Conservation (phyloP, 2,888 invertebrate species). For the Altica lythri region DNA sequence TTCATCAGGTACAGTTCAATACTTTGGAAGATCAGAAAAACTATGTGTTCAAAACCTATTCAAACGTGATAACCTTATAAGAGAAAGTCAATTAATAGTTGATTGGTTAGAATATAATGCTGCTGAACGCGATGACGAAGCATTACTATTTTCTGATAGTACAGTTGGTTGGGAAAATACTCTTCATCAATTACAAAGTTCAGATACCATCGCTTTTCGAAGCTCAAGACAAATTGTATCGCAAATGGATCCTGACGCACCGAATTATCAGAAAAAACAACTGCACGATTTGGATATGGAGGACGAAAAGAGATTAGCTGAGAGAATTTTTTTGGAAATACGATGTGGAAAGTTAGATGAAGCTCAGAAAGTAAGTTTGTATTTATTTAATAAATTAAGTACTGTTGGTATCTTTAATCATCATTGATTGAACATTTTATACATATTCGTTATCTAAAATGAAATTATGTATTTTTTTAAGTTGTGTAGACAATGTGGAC, state of each 20-base stretch:
- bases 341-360: slow-evolving; percentile 85
- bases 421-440: no score
- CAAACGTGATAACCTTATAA: slow-evolving; percentile 60
- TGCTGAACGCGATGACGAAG: slow-evolving; percentile 59
- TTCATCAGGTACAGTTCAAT: slow-evolving; percentile 41
- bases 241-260: slow-evolving; percentile 86
- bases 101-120: slow-evolving; percentile 92
- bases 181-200: slow-evolving; percentile 70
- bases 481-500: slow-evolving; percentile 83
- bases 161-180: slow-evolving; percentile 93
- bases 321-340: slow-evolving; percentile 73
- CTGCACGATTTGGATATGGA: slow-evolving; percentile 87
- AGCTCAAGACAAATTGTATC: slow-evolving; percentile 66
- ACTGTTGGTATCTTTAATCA: no score
- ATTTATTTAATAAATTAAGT: not conserved
- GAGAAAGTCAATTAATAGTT: slow-evolving; percentile 81
- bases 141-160: slow-evolving; percentile 78
- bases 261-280: slow-evolving; percentile 73
- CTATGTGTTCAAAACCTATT: slow-evolving; percentile 64
- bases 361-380: slow-evolving; percentile 67
- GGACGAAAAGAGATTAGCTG: slow-evolving; percentile 69
- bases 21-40: slow-evolving; percentile 63
- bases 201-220: slow-evolving; percentile 63
- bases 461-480: no score
- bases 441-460: no score